A percentile compares a stretch with the other conserved stretches of the same genome.
phyloP scores from a whole-genome alignment of 2,888 invertebrate genomes.

The Pasiphila rectangulata region DNA sequence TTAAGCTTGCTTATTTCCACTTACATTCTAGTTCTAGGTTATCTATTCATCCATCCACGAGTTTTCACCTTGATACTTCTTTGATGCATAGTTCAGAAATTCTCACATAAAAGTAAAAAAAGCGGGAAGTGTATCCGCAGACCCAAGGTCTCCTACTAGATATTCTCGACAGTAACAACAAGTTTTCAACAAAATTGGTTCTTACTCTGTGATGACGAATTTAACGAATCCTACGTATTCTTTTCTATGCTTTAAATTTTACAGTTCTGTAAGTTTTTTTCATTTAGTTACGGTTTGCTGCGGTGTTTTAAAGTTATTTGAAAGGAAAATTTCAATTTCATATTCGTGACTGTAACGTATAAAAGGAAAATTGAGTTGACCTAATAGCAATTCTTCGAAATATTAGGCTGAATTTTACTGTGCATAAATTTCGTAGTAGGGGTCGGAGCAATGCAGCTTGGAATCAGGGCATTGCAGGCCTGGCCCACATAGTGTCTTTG shows the following conservation, averaged over 20 bases:
- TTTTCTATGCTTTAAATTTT: no score
- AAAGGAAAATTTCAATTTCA: conserved; percentile 3
- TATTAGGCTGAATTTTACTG: conserved; percentile 27
- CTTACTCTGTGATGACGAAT: no score
- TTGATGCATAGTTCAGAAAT: conserved; percentile 36
- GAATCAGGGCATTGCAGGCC: conserved; percentile 72
- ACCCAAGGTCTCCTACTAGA: conserved; percentile 19
- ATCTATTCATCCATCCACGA: conserved; percentile 5
- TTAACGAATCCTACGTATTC: no score
- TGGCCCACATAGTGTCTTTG: conserved; percentile 62
- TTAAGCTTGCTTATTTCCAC: background rate
- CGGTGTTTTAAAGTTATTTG: background rate
- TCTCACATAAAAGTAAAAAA: conserved; percentile 27
- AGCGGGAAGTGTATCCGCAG: conserved; percentile 31
- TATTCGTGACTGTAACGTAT: conserved; percentile 9
- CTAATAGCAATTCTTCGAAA: conserved; percentile 11
- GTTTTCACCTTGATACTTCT: conserved; percentile 27
- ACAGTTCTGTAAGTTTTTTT: background rate
- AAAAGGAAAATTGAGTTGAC: conserved; percentile 16
- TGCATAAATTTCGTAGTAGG: conserved; percentile 39
- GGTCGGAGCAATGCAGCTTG: conserved; percentile 46
- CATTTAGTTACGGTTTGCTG: background rate
- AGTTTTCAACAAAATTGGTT: background rate
- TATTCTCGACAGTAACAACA: conserved; percentile 11
- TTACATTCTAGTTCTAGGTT: background rate